These are phyloP conservation scores for Dysidea cf. avara DNA, from an alignment of 37 sponge, comb jelly and placozoan species.

Conservation along the genomic window DNA sequence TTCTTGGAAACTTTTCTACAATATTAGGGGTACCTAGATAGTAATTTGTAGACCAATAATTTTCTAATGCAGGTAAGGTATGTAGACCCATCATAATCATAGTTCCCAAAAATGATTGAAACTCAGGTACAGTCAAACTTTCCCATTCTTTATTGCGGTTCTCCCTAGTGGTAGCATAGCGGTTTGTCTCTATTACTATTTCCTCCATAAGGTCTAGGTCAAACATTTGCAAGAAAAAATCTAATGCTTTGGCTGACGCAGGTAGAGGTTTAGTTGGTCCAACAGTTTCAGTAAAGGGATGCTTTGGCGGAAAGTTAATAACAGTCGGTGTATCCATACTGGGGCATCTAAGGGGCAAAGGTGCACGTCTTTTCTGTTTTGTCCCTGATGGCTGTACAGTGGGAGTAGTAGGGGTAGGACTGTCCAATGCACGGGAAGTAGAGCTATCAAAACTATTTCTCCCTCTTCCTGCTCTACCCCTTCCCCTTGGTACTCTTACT, in stretches of 20 bases:
- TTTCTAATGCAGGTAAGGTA: background rate
- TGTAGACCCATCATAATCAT: conserved; percentile 15
- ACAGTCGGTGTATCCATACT: background rate
- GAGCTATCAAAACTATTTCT: too few relatives aligned
- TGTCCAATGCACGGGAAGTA: too few relatives aligned
- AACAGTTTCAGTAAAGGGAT: background rate
- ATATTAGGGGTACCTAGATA: background rate
- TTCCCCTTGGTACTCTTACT: too few relatives aligned
- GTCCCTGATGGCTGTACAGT: background rate
- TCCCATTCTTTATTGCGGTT: background rate
- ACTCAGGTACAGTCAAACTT: background rate
- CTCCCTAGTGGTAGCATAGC: background rate
- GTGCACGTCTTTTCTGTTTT: background rate
- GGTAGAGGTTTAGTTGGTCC: background rate
- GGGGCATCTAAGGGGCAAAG: background rate
- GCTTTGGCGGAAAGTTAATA: background rate
- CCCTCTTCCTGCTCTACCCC: too few relatives aligned
- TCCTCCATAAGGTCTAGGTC: background rate
- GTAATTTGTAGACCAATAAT: conserved; percentile 23
- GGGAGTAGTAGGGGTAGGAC: background rate
- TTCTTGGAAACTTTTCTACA: background rate
- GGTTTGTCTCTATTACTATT: conserved; percentile 11
- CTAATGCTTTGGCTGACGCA: background rate
- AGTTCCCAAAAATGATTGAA: conserved; percentile 5
- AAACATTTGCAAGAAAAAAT: conserved; percentile 1